Evolutionary conservation across 1,140 invertebrate genomes (phyloP), one percentile per base, ranked within the genome.

Genomic region (Tribolium castaneum): DNA sequence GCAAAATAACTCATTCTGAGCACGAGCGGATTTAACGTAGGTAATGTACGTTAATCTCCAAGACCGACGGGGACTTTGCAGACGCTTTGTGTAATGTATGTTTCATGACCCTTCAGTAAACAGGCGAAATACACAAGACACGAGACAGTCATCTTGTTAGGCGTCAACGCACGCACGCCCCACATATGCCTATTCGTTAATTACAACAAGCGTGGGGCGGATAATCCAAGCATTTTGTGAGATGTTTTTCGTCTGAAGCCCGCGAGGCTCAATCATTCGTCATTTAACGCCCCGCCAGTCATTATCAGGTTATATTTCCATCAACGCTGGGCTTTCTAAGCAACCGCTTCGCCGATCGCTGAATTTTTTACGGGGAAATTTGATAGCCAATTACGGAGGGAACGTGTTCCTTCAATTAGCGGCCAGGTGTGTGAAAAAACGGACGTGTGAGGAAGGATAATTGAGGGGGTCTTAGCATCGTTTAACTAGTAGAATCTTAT

Each of bases 301-400:
- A 78, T 78, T 78, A 78, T 78, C 71, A 78, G 59, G 77, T 78
- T 78, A 78, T 78, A 75, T 78, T 78, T 78, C 77, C 77, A 78
- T 78, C 77, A 78, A 71, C 49, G 19, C 54, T 54, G 22, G 49
- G n/a, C 71, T 35, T 54, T 51, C 50, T 73, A 25, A 51, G 71
- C 45, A 30, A 73, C 54, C 71, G 71, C 71, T 73, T 34, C 71
- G 19, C 49, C 30, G 71, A 73, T 73, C 71, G 34, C 45, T 72
- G 70, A 73, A 51, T 52, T 73, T 52, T 73, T 52, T 73, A 35
- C 16, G 22, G 25, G 30, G 19, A 51, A 73, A 73, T 54, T 51
- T 73, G 50, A 52, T 54, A 25, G 71, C 45, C 71, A 73, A 73
- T 73, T 54, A 73, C 30, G 6, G 19, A 16, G 10, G 71, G 13